Evolutionary conservation across 2,888 invertebrate genomes (phyloP), one percentile per base, ranked within the genome.

Genomic region (Polymixis lichenea): DNA sequence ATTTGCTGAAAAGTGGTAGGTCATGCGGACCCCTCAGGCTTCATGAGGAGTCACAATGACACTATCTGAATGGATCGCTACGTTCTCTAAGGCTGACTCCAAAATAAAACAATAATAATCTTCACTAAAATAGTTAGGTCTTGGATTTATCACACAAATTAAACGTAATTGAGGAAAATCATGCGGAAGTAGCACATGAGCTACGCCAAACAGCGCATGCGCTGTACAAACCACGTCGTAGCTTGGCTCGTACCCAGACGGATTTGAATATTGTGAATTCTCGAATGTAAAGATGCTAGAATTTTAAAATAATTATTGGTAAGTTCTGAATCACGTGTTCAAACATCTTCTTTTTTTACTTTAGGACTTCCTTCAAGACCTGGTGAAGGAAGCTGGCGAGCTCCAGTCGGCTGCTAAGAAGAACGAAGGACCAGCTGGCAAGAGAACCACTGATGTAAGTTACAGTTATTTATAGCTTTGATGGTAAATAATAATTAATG

Each of bases 351-450:
- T 22, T 17, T 72, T 56, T 15, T 56, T 22, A 51, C 66, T 66
- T 17, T 15, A 95, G 95, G 95, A 95, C 65, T 95, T 92, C 80
- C 90, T 95, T 0, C 92, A 92, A 66, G 94, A 93, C 28, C 89
- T 95, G 13, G 90, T 90, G 0, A 79, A 87, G 0, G 92, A 93
- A 62, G 90, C 93, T 0, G 90, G 92, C 7, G 88, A 87, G 1
- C 78, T 95, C 7, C 77, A 80, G 0, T 88, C 87, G 19, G 56
- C 86, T 0, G 85, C 90, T 0, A 82, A 83, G 6, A 89, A 88
- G 55, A 72, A 88, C 0, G 83, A 87, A 22, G 83, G 79, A 0
- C 69, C 87, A 0, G 80, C 84, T 1, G 90, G 89, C 51, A 91
- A 89, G 72, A 87, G 89, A 68, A 80, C 84, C 7, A 74, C 91